phyloP scores from a whole-genome alignment of 2,888 invertebrate genomes.

The Thelaira solivaga region DNA sequence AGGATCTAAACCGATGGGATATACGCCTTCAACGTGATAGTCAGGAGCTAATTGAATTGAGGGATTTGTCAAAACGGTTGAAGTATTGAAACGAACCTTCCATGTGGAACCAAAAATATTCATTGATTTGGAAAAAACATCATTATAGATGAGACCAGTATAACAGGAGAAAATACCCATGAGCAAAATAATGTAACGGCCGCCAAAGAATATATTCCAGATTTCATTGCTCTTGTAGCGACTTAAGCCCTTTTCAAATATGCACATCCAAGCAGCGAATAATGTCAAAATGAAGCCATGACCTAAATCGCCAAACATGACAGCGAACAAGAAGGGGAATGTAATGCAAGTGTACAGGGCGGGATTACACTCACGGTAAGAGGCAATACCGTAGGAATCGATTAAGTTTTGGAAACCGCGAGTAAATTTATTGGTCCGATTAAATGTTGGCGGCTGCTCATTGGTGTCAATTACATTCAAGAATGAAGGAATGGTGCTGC shows the following conservation, averaged over 20 bases:
- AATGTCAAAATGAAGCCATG: conserved; percentile 91
- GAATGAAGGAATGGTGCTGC: conserved; percentile 95
- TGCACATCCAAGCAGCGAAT: conserved; percentile 90
- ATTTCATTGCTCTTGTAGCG: conserved; percentile 89
- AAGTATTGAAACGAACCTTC: conserved; percentile 81
- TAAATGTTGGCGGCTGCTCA: conserved; percentile 93
- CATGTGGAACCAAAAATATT: conserved; percentile 96
- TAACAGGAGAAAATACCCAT: conserved; percentile 99
- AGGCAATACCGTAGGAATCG: conserved; percentile 95
- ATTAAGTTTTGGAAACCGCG: conserved; percentile 94
- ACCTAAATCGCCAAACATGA: conserved; percentile 97
- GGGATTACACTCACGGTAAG: conserved; percentile 95
- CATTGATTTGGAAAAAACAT: conserved; percentile 95
- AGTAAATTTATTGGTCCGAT: conserved; percentile 95
- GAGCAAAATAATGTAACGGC: conserved; percentile 96
- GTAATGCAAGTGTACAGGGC: conserved; percentile 92
- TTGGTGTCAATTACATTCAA: conserved; percentile 91
- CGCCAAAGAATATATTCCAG: conserved; percentile 98
- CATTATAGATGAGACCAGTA: conserved; percentile 98
- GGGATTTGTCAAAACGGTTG: conserved; percentile 78
- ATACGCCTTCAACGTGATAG: conserved; percentile 77
- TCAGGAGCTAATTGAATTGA: conserved; percentile 83
- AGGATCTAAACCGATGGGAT: conserved; percentile 89
- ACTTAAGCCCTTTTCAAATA: conserved; percentile 86
- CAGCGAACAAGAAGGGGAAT: conserved; percentile 96